These are phyloP conservation scores for Falco berigora DNA, from an alignment of 2,797 vertebrate genomes.

Conservation along the genomic window DNA sequence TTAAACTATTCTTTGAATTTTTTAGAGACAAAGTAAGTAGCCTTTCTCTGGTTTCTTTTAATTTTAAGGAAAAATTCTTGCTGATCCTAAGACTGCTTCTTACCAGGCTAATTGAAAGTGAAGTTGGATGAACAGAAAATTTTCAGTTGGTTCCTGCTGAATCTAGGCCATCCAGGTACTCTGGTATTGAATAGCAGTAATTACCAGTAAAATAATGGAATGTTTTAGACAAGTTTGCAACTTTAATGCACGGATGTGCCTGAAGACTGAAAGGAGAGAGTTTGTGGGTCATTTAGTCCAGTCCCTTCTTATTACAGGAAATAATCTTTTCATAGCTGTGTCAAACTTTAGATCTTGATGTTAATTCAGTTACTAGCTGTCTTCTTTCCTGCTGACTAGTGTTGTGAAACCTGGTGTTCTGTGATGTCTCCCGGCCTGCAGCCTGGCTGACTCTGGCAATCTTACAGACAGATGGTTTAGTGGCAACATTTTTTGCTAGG, in stretches of 20 bases:
- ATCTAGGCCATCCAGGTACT: neutral
- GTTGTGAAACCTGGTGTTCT: neutral
- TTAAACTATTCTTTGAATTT: neutral
- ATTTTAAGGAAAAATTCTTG: neutral
- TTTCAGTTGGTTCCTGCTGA: neutral
- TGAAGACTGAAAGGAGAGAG: neutral
- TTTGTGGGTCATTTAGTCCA: neutral
- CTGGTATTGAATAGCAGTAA: neutral
- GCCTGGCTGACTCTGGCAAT: neutral
- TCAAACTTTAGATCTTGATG: neutral
- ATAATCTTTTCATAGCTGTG: neutral
- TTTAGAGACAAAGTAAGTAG: neutral
- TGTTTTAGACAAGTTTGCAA: neutral
- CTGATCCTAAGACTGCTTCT: neutral
- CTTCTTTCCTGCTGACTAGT: neutral
- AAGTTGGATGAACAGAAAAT: neutral
- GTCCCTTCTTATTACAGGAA: neutral
- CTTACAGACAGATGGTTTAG: neutral
- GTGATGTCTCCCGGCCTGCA: neutral
- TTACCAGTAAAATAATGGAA: neutral
- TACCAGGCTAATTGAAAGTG: neutral
- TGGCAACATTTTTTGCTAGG: neutral
- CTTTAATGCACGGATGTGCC: neutral
- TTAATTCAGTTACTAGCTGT: neutral
- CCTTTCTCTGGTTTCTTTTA: neutral